A percentile compares a stretch with the other conserved stretches of the same genome.
These are phyloP conservation scores for Matsumyia berberina DNA, from an alignment of 2,888 invertebrate species.

Conservation along the genomic window DNA sequence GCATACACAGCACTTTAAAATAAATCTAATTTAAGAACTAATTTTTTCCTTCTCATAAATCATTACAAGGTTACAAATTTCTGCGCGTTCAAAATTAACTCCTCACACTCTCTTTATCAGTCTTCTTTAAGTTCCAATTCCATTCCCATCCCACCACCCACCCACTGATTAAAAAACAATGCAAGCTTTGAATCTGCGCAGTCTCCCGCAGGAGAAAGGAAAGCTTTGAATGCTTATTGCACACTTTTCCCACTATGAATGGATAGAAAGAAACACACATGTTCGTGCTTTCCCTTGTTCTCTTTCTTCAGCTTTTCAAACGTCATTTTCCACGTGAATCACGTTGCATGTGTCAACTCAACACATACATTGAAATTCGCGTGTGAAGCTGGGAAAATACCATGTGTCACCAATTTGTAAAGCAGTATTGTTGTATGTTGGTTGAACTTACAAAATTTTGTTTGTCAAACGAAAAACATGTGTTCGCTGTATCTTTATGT, in stretches of 20 bases:
- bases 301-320: slow-evolving; percentile 25
- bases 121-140: not conserved
- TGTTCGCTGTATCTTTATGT: slow-evolving; percentile 30
- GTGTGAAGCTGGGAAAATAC: slow-evolving; percentile 33
- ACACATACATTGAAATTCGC: slow-evolving; percentile 12
- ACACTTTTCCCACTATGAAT: slow-evolving; percentile 36
- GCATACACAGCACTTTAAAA: not conserved
- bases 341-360: slow-evolving; percentile 56
- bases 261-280: slow-evolving; percentile 12
- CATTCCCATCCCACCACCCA: not conserved
- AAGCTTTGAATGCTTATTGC: slow-evolving; percentile 41
- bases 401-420: slow-evolving; percentile 51
- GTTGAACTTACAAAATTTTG: slow-evolving; percentile 51
- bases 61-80: slow-evolving; percentile 26
- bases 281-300: not conserved
- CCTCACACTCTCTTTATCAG: not conserved
- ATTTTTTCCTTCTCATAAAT: slow-evolving; percentile 16
- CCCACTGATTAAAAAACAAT: slow-evolving; percentile 27
- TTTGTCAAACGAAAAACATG: slow-evolving; percentile 56
- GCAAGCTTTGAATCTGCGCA: slow-evolving; percentile 54
- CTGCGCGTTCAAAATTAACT: slow-evolving; percentile 30
- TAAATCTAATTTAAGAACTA: slow-evolving; percentile 32
- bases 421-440: slow-evolving; percentile 39
- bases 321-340: slow-evolving; percentile 69
- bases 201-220: not conserved